phyloP scores from a whole-genome alignment of 92 coral and sea anemone genomes.

The Nematostella vectensis region DNA sequence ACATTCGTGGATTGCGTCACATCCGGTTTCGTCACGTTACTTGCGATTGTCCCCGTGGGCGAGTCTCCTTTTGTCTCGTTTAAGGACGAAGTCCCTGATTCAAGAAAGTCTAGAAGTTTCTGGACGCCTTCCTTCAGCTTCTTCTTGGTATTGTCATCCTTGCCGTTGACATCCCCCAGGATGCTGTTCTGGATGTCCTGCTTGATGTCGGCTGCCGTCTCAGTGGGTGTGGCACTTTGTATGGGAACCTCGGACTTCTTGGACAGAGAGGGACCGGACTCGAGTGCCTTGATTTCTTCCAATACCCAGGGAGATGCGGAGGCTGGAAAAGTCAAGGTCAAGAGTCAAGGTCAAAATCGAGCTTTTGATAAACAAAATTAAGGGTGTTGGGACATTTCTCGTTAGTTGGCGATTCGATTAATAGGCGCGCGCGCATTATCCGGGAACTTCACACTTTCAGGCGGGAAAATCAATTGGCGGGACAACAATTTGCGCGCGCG shows the following conservation, averaged over 20 bases:
- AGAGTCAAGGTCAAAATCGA: neutral
- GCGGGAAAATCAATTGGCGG: too few relatives aligned
- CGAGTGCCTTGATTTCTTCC: conserved; percentile 20
- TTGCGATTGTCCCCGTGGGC: too few relatives aligned
- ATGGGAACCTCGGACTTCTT: conserved; percentile 8
- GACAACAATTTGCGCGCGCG: too few relatives aligned
- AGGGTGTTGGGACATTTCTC: too few relatives aligned
- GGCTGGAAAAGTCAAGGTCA: conserved; percentile 5
- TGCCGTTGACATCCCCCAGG: neutral
- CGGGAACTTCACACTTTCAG: too few relatives aligned
- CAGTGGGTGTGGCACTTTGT: neutral
- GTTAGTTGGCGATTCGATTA: too few relatives aligned
- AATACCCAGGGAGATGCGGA: conserved; percentile 21
- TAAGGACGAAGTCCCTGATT: conserved; percentile 27
- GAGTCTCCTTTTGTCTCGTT: neutral
- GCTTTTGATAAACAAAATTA: too few relatives aligned
- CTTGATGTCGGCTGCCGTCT: neutral
- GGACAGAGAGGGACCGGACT: neutral
- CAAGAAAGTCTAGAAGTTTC: conserved; percentile 45
- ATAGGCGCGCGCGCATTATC: too few relatives aligned
- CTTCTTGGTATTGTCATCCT: conserved; percentile 1
- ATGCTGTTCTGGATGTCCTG: neutral
- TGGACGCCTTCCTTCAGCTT: conserved; percentile 51
- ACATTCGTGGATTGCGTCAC: too few relatives aligned
- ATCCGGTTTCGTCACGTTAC: too few relatives aligned